Conservation (phyloP, 1,140 invertebrate species). For the Trichomalopsis sarcophagae region DNA sequence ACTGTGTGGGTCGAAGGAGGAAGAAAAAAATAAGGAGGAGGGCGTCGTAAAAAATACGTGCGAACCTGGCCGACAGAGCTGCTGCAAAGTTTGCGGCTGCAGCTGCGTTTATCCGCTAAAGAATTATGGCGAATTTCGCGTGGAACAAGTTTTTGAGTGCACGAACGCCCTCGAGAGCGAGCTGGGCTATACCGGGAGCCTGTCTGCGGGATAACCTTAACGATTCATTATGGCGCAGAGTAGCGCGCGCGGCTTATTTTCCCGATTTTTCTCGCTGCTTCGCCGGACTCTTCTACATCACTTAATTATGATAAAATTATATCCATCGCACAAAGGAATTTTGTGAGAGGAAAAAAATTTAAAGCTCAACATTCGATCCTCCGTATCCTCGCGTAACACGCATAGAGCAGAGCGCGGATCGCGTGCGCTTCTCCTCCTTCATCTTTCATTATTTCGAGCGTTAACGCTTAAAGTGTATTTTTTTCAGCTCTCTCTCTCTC, state of each 20-base stretch:
- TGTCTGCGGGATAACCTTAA: constrained; percentile 4
- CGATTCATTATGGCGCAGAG: too few relatives aligned
- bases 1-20: neutral
- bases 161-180: neutral
- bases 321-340: too few relatives aligned
- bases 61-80: neutral
- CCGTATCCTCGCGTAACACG: too few relatives aligned
- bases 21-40: neutral
- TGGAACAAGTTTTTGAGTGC: neutral
- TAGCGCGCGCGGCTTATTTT: too few relatives aligned
- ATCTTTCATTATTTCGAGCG: neutral
- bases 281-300: too few relatives aligned
- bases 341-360: too few relatives aligned
- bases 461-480: neutral
- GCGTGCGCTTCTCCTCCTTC: neutral
- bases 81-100: neutral
- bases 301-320: too few relatives aligned
- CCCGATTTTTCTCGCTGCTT: too few relatives aligned
- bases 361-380: too few relatives aligned
- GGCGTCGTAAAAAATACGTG: neutral
- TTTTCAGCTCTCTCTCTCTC: neutral
- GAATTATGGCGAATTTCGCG: constrained; percentile 23
- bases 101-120: constrained; percentile 3
- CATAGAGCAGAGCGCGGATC: too few relatives aligned
- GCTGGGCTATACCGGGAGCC: too few relatives aligned